phyloP scores from a whole-genome alignment of 2,113 vertebrate species.

The Nothoprocta perdicaria region DNA sequence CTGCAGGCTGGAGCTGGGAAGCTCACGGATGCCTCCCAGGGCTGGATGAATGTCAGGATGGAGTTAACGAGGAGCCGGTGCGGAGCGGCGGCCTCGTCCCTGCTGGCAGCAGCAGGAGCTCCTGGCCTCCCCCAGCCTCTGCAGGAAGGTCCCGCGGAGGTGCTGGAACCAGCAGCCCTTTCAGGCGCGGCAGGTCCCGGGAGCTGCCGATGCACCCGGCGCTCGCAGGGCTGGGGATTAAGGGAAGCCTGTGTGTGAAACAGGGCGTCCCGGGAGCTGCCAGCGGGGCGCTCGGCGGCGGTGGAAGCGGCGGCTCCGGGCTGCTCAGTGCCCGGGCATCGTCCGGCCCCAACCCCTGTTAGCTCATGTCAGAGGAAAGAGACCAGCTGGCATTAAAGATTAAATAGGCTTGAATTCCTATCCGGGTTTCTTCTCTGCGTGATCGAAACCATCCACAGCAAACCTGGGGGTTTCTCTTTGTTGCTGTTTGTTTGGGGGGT shows the following conservation, averaged over 20 bases:
- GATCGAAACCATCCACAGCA: neutral
- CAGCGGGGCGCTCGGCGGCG: neutral
- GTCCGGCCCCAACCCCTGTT: neutral
- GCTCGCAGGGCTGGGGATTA: neutral
- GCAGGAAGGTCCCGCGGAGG: neutral
- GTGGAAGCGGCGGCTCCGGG: neutral
- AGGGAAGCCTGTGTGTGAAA: neutral
- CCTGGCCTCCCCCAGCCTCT: too few relatives aligned
- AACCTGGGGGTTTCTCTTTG: fast-evolving
- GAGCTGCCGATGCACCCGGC: neutral
- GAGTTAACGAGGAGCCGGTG: neutral
- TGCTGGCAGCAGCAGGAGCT: too few relatives aligned
- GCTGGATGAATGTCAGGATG: neutral
- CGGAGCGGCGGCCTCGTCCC: neutral
- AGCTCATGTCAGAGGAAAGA: constrained; percentile 25
- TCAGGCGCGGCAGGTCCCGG: fast-evolving
- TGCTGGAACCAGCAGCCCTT: neutral
- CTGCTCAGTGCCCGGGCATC: neutral
- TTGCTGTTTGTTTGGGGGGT: too few relatives aligned
- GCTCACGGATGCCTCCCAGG: too few relatives aligned
- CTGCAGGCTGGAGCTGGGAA: fast-evolving
- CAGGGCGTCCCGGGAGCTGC: neutral
- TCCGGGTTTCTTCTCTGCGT: fast-evolving
- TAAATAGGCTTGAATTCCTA: neutral
- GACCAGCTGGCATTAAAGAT: neutral